Evolutionary conservation across 2,113 vertebrate species (phyloP).

Genomic region (Urocitellus parryii): DNA sequence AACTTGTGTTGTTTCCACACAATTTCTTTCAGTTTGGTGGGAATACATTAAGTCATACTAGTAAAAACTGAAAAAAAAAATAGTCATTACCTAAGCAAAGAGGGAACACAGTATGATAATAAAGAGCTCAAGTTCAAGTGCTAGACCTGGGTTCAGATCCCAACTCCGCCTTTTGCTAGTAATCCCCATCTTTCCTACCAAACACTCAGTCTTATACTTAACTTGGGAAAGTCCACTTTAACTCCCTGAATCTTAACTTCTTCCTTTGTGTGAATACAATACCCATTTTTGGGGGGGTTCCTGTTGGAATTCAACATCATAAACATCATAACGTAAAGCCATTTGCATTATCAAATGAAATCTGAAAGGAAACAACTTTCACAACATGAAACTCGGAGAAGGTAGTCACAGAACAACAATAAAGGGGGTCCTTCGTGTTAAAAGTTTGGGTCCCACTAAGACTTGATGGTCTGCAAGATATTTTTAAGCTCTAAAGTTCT

Average conservation of each 20-base stretch:
- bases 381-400: background rate
- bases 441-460: background rate
- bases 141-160: background rate
- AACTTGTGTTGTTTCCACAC: background rate
- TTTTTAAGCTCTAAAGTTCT: slow-evolving; percentile 22
- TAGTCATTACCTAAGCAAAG: slow-evolving; percentile 1
- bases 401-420: background rate
- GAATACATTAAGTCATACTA: background rate
- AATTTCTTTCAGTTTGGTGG: slow-evolving; percentile 13
- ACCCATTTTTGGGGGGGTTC: background rate
- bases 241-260: background rate
- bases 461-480: background rate
- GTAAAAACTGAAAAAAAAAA: background rate
- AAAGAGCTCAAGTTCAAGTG: background rate
- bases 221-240: background rate
- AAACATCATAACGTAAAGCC: background rate
- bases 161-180: background rate
- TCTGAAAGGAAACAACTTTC: slow-evolving; percentile 1
- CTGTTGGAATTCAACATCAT: background rate
- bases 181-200: background rate
- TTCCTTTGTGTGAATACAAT: background rate
- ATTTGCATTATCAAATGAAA: slow-evolving; percentile 1
- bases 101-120: background rate
- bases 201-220: background rate
- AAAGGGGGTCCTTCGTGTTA: background rate